Evolutionary conservation across 2,888 invertebrate species (phyloP).

Genomic region (Philaethria dido): DNA sequence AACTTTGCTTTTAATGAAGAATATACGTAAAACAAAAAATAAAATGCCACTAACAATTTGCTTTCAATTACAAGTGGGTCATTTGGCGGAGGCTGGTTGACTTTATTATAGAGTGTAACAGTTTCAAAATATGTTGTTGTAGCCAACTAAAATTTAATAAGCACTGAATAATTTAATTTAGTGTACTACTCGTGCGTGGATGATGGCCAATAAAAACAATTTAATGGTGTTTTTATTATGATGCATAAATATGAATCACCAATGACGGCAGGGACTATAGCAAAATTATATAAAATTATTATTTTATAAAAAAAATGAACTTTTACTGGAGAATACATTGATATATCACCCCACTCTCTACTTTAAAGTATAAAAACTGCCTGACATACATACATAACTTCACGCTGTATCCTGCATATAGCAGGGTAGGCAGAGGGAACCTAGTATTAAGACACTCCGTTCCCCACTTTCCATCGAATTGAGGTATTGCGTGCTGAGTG

Average conservation of each 20-base stretch:
- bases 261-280: constrained; percentile 65
- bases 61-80: constrained; percentile 54
- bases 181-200: constrained; percentile 75
- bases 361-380: no score
- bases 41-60: constrained; percentile 40
- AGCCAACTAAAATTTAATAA: constrained; percentile 81
- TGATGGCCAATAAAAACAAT: constrained; percentile 78
- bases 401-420: no score
- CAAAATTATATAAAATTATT: constrained; percentile 60
- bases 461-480: no score
- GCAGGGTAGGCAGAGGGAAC: no score
- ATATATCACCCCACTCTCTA: no score
- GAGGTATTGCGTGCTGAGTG: no score
- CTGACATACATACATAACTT: no score
- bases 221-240: constrained; percentile 82
- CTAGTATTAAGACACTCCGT: no score
- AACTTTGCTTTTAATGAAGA: background rate
- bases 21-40: background rate
- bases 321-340: no score
- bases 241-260: constrained; percentile 80
- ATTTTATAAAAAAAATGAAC: constrained; percentile 51
- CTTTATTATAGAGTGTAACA: constrained; percentile 59
- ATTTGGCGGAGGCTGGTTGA: constrained; percentile 66
- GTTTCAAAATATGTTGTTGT: constrained; percentile 69
- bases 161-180: constrained; percentile 79